Percentiles rank a stretch among this genome's conserved stretches.
phyloP scores from a whole-genome alignment of 2,888 invertebrate genomes.

The Luffia ferchaultella region DNA sequence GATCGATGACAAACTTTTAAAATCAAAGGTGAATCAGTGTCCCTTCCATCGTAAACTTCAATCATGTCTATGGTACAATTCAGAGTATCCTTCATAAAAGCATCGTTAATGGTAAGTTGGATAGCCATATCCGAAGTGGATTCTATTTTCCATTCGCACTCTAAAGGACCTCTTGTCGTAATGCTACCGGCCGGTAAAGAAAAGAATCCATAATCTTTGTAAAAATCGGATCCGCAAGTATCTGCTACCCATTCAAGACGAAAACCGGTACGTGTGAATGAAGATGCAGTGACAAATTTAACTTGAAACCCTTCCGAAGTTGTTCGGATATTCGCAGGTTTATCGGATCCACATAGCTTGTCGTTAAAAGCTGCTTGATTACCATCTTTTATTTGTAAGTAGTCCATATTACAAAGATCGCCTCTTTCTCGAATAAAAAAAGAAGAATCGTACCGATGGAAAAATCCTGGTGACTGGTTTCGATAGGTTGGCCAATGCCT shows the following conservation, averaged over 20 bases:
- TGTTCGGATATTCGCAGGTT: conserved; percentile 64
- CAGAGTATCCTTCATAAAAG: conserved; percentile 66
- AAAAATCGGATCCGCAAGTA: conserved; percentile 79
- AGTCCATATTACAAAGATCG: conserved; percentile 47
- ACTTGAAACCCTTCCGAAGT: conserved; percentile 67
- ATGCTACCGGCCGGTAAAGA: conserved; percentile 71
- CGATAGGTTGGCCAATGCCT: background rate
- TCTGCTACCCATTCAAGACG: conserved; percentile 81
- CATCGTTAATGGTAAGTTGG: conserved; percentile 67
- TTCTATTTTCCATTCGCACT: conserved; percentile 82
- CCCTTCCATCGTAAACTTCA: conserved; percentile 72
- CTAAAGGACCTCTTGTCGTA: conserved; percentile 58
- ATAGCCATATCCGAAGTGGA: conserved; percentile 72
- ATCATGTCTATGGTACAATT: conserved; percentile 72
- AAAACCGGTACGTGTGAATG: conserved; percentile 73
- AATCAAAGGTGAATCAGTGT: conserved; percentile 63
- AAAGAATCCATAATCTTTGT: conserved; percentile 60
- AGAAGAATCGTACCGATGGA: too few species aligned
- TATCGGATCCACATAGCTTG: conserved; percentile 46
- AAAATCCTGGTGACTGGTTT: too few species aligned
- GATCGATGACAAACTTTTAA: conserved; percentile 68
- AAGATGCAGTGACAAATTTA: conserved; percentile 70
- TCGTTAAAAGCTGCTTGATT: conserved; percentile 34
- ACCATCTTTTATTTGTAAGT: conserved; percentile 57
- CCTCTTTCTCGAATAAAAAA: too few species aligned